Percentiles rank a stretch among this genome's conserved stretches.
Evolutionary conservation across 1,140 invertebrate species (phyloP).

Genomic region (Dryas iulia): DNA sequence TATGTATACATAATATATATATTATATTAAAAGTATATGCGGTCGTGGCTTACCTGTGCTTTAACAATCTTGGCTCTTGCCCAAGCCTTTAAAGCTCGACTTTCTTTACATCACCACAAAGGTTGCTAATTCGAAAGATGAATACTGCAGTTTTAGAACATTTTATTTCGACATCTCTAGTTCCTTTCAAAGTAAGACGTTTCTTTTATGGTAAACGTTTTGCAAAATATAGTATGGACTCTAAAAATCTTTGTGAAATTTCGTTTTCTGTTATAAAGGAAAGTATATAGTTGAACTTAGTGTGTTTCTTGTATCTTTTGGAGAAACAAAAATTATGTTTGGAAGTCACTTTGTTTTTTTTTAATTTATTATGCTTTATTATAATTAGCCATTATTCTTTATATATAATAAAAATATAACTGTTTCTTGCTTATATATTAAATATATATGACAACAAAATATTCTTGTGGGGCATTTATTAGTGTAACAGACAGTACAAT

Average conservation of each 20-base stretch:
- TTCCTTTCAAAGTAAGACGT: background rate
- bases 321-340: background rate
- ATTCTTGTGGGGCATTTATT: too few relatives aligned
- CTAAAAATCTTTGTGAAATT: background rate
- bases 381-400: too few relatives aligned
- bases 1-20: conserved; percentile 8
- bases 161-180: background rate
- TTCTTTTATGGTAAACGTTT: background rate
- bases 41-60: conserved; percentile 37
- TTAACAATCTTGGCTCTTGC: conserved; percentile 34
- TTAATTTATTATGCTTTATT: too few relatives aligned
- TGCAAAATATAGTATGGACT: background rate
- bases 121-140: conserved; percentile 31
- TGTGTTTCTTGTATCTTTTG: background rate
- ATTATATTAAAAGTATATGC: conserved; percentile 29
- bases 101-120: conserved; percentile 35
- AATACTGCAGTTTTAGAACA: conserved; percentile 13
- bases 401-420: too few relatives aligned
- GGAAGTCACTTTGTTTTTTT: too few relatives aligned
- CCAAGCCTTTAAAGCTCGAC: conserved; percentile 39
- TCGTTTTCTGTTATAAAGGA: background rate
- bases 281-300: background rate
- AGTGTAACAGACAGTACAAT: too few relatives aligned
- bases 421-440: too few relatives aligned
- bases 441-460: too few relatives aligned